A percentile compares a stretch with the other conserved stretches of the same genome.
These are phyloP conservation scores for Chaetorhynchus papuensis DNA, from an alignment of 2,113 vertebrate species.

Conservation along the genomic window DNA sequence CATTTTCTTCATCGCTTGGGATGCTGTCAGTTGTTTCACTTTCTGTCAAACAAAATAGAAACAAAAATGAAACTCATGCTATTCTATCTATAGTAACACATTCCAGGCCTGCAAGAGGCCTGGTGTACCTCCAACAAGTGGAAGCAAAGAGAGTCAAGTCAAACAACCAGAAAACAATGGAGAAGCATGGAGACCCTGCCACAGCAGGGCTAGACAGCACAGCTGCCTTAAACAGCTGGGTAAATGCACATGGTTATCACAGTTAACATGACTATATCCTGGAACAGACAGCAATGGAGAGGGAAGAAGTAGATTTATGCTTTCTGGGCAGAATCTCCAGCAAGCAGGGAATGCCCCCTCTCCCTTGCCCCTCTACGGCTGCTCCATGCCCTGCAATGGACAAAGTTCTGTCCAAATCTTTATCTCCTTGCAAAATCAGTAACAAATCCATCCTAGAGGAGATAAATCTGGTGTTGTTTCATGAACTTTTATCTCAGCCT, in stretches of 20 bases:
- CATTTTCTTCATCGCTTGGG: constrained; percentile 86
- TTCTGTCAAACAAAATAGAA: constrained; percentile 75
- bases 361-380: not conserved
- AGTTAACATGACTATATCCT: not conserved
- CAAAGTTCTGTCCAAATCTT: not conserved
- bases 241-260: not conserved
- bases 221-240: not conserved
- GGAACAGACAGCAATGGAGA: not conserved
- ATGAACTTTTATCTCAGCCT: not conserved
- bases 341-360: not conserved
- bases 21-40: constrained; percentile 92
- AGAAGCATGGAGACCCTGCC: not conserved
- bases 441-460: not conserved
- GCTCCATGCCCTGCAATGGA: not conserved
- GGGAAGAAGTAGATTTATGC: not conserved
- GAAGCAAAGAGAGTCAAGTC: not conserved
- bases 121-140: not conserved
- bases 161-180: not conserved
- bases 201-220: not conserved
- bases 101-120: not conserved
- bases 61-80: not conserved
- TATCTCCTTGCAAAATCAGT: not conserved
- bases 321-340: not conserved
- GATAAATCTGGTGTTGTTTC: not conserved
- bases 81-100: not conserved